Percentiles rank a stretch among this genome's conserved stretches.
These are phyloP conservation scores for Alectoris magna DNA, from an alignment of 2,797 vertebrate genomes.

Conservation along the genomic window DNA sequence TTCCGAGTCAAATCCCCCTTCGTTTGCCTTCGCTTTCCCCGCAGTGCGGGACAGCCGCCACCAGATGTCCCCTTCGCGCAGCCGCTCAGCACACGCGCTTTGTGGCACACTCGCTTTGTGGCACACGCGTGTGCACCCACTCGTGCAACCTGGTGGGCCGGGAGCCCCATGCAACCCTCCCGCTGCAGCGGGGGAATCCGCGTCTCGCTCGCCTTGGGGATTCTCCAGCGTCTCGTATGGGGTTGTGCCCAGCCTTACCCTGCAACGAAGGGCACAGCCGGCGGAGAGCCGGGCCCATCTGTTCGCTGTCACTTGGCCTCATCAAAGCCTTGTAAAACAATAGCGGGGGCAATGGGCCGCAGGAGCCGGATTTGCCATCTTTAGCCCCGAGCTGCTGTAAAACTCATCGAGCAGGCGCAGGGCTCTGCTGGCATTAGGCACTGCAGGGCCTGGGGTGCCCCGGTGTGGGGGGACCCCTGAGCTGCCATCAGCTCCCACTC, in stretches of 20 bases:
- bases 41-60: not conserved
- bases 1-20: not conserved
- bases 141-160: not conserved
- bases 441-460: accelerated
- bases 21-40: not conserved
- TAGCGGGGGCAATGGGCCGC: not conserved
- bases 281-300: not conserved
- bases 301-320: not conserved
- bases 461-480: not conserved
- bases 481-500: not conserved
- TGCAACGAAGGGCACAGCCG: not conserved
- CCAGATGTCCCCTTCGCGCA: conserved; percentile 15
- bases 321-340: conserved; percentile 21
- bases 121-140: not conserved
- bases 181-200: not conserved
- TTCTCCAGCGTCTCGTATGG: not conserved
- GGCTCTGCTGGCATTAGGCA: not conserved
- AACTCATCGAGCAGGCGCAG: not conserved
- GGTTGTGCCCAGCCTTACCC: not conserved
- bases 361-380: not conserved
- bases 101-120: not conserved
- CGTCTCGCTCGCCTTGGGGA: not conserved
- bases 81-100: not conserved
- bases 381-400: not conserved
- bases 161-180: not conserved